A percentile compares a stretch with the other conserved stretches of the same genome.
Evolutionary conservation across 2,113 vertebrate species (phyloP).

Genomic region (Daboia siamensis): DNA sequence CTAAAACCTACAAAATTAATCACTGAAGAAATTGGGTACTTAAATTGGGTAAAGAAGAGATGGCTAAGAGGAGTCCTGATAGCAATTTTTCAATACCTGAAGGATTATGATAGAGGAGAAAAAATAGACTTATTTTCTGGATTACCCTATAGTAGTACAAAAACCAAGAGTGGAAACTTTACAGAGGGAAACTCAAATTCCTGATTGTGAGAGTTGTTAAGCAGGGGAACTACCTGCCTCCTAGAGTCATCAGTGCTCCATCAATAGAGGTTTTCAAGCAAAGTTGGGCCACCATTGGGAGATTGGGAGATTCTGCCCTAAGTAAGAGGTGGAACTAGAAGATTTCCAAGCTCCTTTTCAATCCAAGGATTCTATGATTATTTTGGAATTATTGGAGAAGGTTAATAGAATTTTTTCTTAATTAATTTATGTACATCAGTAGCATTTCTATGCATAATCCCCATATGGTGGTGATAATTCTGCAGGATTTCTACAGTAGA

Average conservation of each 20-base stretch:
- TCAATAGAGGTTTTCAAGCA: background rate
- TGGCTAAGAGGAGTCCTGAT: background rate
- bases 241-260: background rate
- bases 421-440: background rate
- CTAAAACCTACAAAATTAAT: background rate
- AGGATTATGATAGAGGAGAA: background rate
- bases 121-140: background rate
- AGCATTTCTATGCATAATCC: slow-evolving; percentile 10
- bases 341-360: background rate
- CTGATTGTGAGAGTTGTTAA: background rate
- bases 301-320: background rate
- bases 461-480: background rate
- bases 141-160: background rate
- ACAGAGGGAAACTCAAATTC: background rate
- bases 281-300: background rate
- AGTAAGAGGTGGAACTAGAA: background rate
- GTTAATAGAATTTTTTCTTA: background rate
- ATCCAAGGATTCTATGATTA: background rate
- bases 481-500: slow-evolving; percentile 15
- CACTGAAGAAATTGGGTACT: background rate
- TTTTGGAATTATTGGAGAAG: background rate
- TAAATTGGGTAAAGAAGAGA: background rate
- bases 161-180: background rate
- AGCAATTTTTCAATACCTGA: background rate
- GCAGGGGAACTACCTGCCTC: background rate